Base-by-base conservation (phyloP, 2,797 vertebrate genomes). In the Pterois miles region DNA sequence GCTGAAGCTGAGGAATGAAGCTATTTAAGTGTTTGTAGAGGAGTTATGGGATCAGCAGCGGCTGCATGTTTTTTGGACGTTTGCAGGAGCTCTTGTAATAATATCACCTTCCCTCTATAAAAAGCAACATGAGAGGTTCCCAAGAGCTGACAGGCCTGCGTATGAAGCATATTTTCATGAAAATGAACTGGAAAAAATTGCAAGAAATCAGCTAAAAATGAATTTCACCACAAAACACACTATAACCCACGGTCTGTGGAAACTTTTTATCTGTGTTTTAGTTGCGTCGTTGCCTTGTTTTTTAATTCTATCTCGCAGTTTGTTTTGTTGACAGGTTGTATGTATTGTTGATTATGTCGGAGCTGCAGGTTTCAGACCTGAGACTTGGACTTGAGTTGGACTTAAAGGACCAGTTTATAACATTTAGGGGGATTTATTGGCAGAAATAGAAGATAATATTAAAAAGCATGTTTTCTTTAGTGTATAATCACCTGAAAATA, bases 41-140 rank as follows among this genome's bases (percentile, higher is more conserved):
- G 73, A 66, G 60, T 60, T 62, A 50, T 31, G 43, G 69, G 56
- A 70, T 75, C 60, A 50, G 73, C 78, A 36, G 73, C 54, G 58
- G 65, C 14, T 31, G 50, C 58, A 4, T 65, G 71, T 71, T 78
- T 54, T 56, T 43, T n/a, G 72, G 46, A 74, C 68, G 79, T 80
- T 78, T 73, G 78, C 60, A 79, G 65, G 74, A 64, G 62, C 52
- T 75, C 64, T 62, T 71, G 60, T 74, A 53, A 76, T 75, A 85
- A 78, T 71, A 52, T 75, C 46, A 64, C 16, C 40, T 10, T 70
- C 34, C 46, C 1, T 63, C 65, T 66, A 65, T 65, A 68, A 74
- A 58, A 81, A 62, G 73, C 34, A 40, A 29, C 46, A 27, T 2
- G 16, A 71, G 71, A 73, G 43, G 60, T 27, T 69, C 12, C 29